Percentiles rank a stretch among this genome's conserved stretches.
Evolutionary conservation across 2,113 vertebrate genomes (phyloP).

Genomic region (Thunnus maccoyii): DNA sequence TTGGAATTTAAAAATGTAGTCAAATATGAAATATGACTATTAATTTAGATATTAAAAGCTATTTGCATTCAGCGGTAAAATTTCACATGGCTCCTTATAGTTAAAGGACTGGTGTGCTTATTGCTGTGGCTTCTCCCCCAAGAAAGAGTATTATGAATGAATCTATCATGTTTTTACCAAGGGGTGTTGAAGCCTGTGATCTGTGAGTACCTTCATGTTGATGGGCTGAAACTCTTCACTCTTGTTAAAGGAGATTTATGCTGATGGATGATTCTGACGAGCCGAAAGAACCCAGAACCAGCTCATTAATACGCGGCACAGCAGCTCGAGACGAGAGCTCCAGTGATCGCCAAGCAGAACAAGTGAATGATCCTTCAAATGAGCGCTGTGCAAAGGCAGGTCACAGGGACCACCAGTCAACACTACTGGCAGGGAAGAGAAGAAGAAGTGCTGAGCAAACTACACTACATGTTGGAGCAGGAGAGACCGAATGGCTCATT

Average conservation of each 20-base stretch:
- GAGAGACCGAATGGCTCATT: conserved; percentile 75
- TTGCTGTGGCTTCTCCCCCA: conserved; percentile 8
- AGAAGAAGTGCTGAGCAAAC: conserved; percentile 56
- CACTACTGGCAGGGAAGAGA: conserved; percentile 44
- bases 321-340: conserved; percentile 29
- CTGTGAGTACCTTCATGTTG: conserved; percentile 58
- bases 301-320: conserved; percentile 68
- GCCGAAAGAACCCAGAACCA: conserved; percentile 44
- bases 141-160: conserved; percentile 60
- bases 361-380: conserved; percentile 71
- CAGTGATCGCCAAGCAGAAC: conserved; percentile 56
- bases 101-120: conserved; percentile 21
- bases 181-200: conserved; percentile 64
- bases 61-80: conserved; percentile 1
- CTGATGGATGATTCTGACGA: conserved; percentile 62
- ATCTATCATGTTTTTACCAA: conserved; percentile 58
- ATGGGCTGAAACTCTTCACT: conserved; percentile 67
- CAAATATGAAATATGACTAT: background rate
- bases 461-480: conserved; percentile 51
- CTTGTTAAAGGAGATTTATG: conserved; percentile 74
- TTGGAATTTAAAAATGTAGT: background rate
- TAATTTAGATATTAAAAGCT: background rate
- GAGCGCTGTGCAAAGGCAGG: conserved; percentile 54
- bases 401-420: conserved; percentile 68
- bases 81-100: conserved; percentile 18